Conservation (phyloP, 2,113 vertebrate species). For the Nothocercus nigrocapillus region DNA sequence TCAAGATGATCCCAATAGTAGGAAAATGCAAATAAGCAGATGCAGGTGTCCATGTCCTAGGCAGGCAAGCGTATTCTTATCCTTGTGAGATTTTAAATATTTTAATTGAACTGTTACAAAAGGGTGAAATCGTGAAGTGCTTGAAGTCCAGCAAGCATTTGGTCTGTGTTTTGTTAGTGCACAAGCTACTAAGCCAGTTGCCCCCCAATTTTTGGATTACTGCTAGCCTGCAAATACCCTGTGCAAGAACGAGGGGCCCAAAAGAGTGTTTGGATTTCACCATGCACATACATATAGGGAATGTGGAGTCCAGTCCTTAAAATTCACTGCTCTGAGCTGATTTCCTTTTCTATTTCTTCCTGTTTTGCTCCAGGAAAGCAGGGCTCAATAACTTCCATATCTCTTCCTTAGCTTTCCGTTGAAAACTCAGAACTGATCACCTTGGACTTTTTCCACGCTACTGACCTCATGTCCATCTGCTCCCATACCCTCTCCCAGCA, state of each 20-base stretch:
- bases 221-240: background rate
- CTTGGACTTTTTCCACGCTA: slow-evolving; percentile 26
- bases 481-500: slow-evolving; percentile 13
- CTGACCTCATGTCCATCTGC: slow-evolving; percentile 53
- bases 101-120: background rate
- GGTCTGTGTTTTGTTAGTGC: background rate
- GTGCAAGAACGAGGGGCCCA: background rate
- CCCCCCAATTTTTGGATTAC: background rate
- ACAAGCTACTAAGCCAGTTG: background rate
- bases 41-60: background rate
- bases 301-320: background rate
- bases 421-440: background rate
- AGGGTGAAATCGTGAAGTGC: background rate
- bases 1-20: background rate
- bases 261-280: slow-evolving; percentile 17
- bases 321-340: background rate
- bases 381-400: background rate
- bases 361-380: background rate
- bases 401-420: slow-evolving; percentile 7
- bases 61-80: background rate
- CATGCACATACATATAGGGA: background rate
- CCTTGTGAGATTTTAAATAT: background rate
- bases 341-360: background rate
- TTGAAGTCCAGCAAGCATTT: background rate
- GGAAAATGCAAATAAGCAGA: background rate